Base-by-base conservation (phyloP, 2,113 vertebrate species). In the Ovibos moschatus region DNA sequence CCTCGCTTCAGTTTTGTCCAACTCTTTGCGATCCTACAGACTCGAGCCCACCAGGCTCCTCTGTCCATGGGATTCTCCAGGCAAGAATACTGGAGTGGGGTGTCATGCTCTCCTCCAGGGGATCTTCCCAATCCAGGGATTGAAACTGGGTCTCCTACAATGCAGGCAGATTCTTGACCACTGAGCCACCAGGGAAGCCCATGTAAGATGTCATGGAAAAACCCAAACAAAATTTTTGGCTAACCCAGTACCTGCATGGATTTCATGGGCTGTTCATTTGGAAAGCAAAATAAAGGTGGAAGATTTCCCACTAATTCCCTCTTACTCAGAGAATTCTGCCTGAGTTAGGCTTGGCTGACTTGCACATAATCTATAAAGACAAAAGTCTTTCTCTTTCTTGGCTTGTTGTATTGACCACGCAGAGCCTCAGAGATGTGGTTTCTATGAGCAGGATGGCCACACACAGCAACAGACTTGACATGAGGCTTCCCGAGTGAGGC, bases 271-370 rank as follows among this genome's bases (percentile, higher is more conserved):
- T 64, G 27, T 81, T 74, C 4, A 0, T 89, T 85, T 74, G 81
- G 62, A 94, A 62, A 84, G 84, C 53, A 91, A 53, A 85, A 92
- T 30, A 58, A 93, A 93, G 25, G 27, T 28, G 30, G 36, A 60
- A 43, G 53, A 50, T 57, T 36, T 60, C 84, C n/a, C 47, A 21
- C 43, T 15, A 36, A 45, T 62, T 93, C 87, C 74, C 43, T 84
- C 79, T 47, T 55, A 23, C 50, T 62, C 36, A 51, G 62, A 74
- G 89, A 83, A 45, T 60, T 67, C 89, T 88, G 91, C 33, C 25
- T 23, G 17, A 43, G 64, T 85, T 14, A 27, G 50, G 43, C 23
- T n/a, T 87, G 43, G 60, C 83, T 28, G 51, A 57, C 78, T 51
- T 51, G 43, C 60, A 50, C 15, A 7, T 7, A 50, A 55, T 81